A percentile compares a stretch with the other conserved stretches of the same genome.
These are phyloP conservation scores for Xenopus laevis DNA, from an alignment of 2,113 vertebrate genomes.

Conservation along the genomic window DNA sequence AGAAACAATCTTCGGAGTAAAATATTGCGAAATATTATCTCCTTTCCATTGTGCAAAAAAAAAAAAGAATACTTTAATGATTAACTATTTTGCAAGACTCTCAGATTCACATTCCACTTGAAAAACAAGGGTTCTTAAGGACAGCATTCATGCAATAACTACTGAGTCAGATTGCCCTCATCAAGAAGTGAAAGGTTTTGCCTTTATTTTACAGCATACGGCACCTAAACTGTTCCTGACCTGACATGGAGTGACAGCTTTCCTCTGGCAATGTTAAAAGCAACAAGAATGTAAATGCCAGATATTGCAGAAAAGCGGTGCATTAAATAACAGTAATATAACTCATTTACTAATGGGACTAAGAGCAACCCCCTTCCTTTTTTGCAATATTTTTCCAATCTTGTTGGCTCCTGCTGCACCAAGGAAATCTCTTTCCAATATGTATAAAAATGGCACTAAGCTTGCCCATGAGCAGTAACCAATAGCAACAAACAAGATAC, in stretches of 20 bases:
- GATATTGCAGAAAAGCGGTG: too few species aligned
- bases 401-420: too few species aligned
- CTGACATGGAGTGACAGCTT: neutral
- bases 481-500: too few species aligned
- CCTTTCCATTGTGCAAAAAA: constrained; percentile 1
- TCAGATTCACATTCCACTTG: constrained; percentile 5
- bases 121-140: neutral
- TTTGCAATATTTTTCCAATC: too few species aligned
- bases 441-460: too few species aligned
- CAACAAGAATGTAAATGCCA: too few species aligned
- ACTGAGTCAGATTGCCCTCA: neutral
- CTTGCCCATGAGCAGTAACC: too few species aligned
- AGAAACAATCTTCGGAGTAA: neutral
- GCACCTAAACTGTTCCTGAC: neutral
- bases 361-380: too few species aligned
- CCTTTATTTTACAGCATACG: neutral
- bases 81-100: neutral
- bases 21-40: neutral
- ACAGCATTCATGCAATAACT: neutral
- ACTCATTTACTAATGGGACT: too few species aligned
- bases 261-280: too few species aligned
- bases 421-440: too few species aligned
- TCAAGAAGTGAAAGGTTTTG: neutral
- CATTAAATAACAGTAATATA: too few species aligned
- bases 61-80: neutral